Conservation (phyloP, 2,113 vertebrate genomes). For the Procavia capensis region DNA sequence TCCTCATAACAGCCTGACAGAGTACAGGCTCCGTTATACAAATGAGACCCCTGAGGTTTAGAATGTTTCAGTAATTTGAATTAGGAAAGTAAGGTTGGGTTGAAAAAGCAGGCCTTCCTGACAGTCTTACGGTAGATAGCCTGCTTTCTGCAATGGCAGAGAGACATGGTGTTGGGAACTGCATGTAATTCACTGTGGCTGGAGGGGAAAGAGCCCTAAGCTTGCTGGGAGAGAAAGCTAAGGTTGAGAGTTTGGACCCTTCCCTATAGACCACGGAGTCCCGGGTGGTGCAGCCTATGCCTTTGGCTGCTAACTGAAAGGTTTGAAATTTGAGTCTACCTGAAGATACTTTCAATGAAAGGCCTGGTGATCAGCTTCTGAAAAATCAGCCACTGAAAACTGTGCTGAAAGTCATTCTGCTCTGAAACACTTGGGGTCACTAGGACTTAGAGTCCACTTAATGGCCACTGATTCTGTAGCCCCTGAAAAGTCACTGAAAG, state of each 20-base stretch:
- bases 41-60: neutral
- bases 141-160: neutral
- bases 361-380: neutral
- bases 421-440: neutral
- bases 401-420: neutral
- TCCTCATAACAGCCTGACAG: neutral
- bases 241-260: neutral
- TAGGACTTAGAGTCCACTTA: neutral
- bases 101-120: no score
- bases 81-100: accelerated
- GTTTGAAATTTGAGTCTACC: neutral
- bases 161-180: neutral
- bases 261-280: neutral
- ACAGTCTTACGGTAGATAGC: neutral
- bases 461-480: neutral
- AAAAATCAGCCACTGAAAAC: neutral
- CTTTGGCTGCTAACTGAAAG: neutral
- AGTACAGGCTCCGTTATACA: neutral
- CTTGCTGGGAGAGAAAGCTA: neutral
- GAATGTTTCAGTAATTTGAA: no score
- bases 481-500: neutral
- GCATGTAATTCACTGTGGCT: accelerated
- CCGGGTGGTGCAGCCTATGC: neutral
- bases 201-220: neutral
- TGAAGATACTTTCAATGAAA: neutral